Conservation (phyloP, 1,140 invertebrate species). For the Heliconius hermathena region DNA sequence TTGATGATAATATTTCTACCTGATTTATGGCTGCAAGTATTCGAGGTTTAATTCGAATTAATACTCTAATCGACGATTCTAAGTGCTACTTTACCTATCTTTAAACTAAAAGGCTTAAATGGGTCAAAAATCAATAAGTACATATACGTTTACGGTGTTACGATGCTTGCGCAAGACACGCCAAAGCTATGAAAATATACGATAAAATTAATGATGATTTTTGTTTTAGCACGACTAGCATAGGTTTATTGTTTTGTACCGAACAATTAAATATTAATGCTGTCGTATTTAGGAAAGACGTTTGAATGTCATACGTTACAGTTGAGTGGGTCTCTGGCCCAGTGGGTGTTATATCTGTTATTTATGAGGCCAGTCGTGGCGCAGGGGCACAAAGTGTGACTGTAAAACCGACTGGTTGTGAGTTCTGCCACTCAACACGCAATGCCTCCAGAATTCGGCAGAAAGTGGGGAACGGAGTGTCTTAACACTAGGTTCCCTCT, state of each 20-base stretch:
- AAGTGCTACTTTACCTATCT: not conserved
- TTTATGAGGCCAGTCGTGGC: not conserved
- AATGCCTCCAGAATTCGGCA: no score
- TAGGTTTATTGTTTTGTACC: constrained; percentile 16
- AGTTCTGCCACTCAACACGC: no score
- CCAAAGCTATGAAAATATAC: constrained; percentile 13
- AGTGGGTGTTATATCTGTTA: not conserved
- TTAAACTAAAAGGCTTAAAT: not conserved
- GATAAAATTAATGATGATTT: constrained; percentile 27
- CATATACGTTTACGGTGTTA: not conserved
- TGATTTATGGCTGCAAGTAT: not conserved
- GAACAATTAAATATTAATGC: constrained; percentile 22
- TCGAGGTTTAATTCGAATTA: not conserved
- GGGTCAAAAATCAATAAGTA: not conserved
- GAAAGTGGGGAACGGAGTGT: no score
- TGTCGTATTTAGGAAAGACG: constrained; percentile 16
- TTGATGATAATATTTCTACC: no score
- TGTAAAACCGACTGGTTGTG: no score
- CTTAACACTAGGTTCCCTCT: no score
- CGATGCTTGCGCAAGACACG: constrained; percentile 22
- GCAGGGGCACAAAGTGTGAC: no score
- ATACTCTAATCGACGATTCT: not conserved
- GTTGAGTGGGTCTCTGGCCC: not conserved
- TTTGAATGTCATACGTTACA: constrained; percentile 17
- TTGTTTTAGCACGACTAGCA: constrained; percentile 13